Evolutionary conservation across 1,140 invertebrate species (phyloP).

Genomic region (Brachionus calyciflorus): DNA sequence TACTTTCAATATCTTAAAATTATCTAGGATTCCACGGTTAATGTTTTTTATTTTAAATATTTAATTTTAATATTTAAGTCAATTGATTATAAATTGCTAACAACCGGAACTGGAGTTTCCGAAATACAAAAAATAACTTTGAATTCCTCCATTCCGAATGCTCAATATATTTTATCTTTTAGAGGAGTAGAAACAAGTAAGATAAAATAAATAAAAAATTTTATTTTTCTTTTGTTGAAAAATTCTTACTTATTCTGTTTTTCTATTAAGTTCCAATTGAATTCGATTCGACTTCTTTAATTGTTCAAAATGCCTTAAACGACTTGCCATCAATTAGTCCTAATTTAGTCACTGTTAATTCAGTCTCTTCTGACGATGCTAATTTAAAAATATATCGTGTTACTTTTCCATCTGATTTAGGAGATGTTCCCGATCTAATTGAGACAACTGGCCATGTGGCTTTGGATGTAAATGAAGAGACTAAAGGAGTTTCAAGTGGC

Average conservation of each 20-base stretch:
- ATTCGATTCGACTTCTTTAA: not conserved
- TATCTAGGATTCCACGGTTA: no score
- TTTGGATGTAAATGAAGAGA: not conserved
- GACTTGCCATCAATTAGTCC: slow-evolving; percentile 31
- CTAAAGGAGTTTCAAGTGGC: slow-evolving; percentile 11
- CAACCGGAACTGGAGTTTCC: not conserved
- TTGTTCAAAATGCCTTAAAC: slow-evolving; percentile 20
- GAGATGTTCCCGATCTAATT: not conserved
- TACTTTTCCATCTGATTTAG: slow-evolving; percentile 3
- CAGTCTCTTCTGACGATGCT: not conserved
- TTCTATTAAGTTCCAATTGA: slow-evolving; percentile 1
- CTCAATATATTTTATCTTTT: slow-evolving; percentile 4
- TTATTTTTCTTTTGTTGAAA: no score
- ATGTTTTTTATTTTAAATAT: not conserved
- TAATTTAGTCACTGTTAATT: not conserved
- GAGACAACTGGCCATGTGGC: not conserved
- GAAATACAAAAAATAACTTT: slow-evolving; percentile 19
- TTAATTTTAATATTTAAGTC: no score
- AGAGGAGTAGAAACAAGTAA: slow-evolving; percentile 18
- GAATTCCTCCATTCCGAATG: not conserved
- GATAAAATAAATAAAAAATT: not conserved
- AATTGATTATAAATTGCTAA: no score
- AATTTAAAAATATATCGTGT: not conserved
- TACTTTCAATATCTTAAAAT: no score
- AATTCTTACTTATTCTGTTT: not conserved